Percentiles rank a stretch among this genome's conserved stretches.
phyloP scores from a whole-genome alignment of 2,888 invertebrate species.

The Orgyia antiqua region DNA sequence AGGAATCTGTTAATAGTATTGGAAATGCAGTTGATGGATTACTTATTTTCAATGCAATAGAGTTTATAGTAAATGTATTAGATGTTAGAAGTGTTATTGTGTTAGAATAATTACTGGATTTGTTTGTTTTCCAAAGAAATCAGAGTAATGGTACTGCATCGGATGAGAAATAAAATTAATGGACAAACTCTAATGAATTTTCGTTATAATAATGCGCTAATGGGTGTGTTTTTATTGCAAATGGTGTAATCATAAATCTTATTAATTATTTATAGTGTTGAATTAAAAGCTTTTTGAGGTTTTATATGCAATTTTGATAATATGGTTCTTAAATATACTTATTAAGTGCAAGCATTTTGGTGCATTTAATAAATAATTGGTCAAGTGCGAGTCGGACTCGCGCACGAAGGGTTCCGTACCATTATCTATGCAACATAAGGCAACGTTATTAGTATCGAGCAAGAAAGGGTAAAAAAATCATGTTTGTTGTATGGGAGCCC shows the following conservation, averaged over 20 bases:
- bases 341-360: too few species aligned
- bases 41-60: conserved; percentile 26
- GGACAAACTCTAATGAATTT: conserved; percentile 68
- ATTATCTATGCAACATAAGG: too few species aligned
- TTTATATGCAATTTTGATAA: conserved; percentile 21
- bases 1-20: conserved; percentile 39
- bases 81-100: conserved; percentile 24
- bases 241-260: conserved; percentile 27
- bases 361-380: too few species aligned
- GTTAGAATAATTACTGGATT: conserved; percentile 70
- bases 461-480: too few species aligned
- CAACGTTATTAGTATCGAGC: too few species aligned
- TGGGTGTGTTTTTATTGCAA: conserved; percentile 49
- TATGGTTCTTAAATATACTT: too few species aligned
- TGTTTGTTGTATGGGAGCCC: too few species aligned
- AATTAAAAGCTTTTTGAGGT: conserved; percentile 28
- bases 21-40: conserved; percentile 26
- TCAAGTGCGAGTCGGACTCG: too few species aligned
- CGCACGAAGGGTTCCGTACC: too few species aligned
- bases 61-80: conserved; percentile 26
- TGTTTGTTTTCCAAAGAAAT: conserved; percentile 71
- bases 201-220: conserved; percentile 61
- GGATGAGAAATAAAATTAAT: conserved; percentile 62
- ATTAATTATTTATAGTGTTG: conserved; percentile 28
- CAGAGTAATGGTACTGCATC: conserved; percentile 65